Evolutionary conservation across 1,140 invertebrate species (phyloP).

Genomic region (Acyrthosiphon pisum): DNA sequence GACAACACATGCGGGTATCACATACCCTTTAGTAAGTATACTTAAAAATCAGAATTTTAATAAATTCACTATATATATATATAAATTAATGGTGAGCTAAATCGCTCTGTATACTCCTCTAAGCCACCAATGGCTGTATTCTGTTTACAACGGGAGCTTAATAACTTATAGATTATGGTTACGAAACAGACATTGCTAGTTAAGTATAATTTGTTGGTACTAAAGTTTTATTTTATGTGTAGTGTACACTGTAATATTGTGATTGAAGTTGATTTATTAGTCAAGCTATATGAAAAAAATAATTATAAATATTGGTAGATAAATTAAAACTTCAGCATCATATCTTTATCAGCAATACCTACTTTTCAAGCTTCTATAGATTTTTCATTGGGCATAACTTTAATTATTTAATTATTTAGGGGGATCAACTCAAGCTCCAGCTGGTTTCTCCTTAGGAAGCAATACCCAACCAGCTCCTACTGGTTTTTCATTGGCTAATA

Average conservation of each 20-base stretch:
- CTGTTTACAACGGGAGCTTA: background rate
- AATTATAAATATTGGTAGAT: background rate
- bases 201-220: background rate
- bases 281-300: conserved; percentile 31
- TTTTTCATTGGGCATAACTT: background rate
- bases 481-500: conserved; percentile 28
- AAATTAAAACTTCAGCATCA: conserved; percentile 28
- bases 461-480: conserved; percentile 6
- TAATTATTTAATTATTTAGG: background rate
- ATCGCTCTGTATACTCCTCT: no score
- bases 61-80: background rate
- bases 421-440: conserved; percentile 7
- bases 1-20: no score
- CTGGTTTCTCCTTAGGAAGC: background rate
- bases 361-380: background rate
- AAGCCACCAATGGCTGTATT: background rate
- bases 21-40: no score
- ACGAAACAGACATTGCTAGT: background rate
- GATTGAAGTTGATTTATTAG: conserved; percentile 3
- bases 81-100: no score
- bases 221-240: background rate
- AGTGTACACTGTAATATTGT: background rate
- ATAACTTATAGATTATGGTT: background rate
- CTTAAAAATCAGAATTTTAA: background rate
- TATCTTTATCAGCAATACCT: background rate